These are phyloP conservation scores for Trachelus troglodyta DNA, from an alignment of 2,888 invertebrate genomes.

Conservation along the genomic window DNA sequence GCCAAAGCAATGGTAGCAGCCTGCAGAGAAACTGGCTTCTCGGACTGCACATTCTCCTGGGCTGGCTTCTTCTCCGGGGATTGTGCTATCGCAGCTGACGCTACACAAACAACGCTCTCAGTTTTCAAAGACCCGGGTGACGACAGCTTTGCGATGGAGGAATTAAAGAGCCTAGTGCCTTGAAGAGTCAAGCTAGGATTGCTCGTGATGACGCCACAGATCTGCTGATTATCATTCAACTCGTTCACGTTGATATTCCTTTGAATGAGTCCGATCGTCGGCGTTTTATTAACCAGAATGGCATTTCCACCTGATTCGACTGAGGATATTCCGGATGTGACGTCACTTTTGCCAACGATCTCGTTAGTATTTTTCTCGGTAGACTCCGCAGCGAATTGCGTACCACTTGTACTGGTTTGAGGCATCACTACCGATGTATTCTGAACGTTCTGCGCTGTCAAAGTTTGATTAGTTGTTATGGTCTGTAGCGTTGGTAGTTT, in stretches of 20 bases:
- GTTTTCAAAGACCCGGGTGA: slow-evolving; percentile 43
- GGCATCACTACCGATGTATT: slow-evolving; percentile 48
- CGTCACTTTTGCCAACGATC: background rate
- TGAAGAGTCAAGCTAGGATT: slow-evolving; percentile 57
- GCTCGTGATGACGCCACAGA: slow-evolving; percentile 62
- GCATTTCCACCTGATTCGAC: slow-evolving; percentile 38
- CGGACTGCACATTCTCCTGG: slow-evolving; percentile 40
- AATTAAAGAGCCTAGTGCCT: slow-evolving; percentile 57
- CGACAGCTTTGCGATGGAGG: slow-evolving; percentile 52
- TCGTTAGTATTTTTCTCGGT: slow-evolving; percentile 16
- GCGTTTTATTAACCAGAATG: slow-evolving; percentile 54
- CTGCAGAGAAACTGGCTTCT: slow-evolving; percentile 49
- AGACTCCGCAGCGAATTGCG: slow-evolving; percentile 41
- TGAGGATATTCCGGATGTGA: background rate
- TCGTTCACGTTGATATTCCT: slow-evolving; percentile 48
- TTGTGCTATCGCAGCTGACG: slow-evolving; percentile 39
- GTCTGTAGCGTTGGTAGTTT: slow-evolving; percentile 58
- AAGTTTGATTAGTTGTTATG: slow-evolving; percentile 40
- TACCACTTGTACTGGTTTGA: slow-evolving; percentile 39
- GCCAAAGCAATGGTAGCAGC: slow-evolving; percentile 54
- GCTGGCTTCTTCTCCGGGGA: slow-evolving; percentile 42
- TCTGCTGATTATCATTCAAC: slow-evolving; percentile 50
- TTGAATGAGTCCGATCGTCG: slow-evolving; percentile 51
- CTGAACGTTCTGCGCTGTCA: slow-evolving; percentile 42
- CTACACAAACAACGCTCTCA: slow-evolving; percentile 54